Base-by-base conservation (phyloP, 35 echinoderm and acorn worm species). In the Holothuria glaberrima region DNA sequence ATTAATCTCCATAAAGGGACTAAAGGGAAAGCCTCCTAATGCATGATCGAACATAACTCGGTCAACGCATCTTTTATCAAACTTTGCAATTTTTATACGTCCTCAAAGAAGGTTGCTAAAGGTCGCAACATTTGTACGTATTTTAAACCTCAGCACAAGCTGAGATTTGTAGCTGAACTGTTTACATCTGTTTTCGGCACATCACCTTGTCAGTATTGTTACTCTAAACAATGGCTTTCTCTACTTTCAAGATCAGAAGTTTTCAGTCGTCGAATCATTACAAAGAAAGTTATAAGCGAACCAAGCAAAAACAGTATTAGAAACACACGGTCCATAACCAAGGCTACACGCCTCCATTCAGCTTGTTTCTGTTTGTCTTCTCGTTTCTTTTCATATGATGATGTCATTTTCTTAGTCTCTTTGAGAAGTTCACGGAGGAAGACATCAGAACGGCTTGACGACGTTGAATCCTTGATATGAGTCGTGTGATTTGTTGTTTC, bases 261-360 rank as follows among this genome's bases (percentile, higher is more conserved):
- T 70, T 69, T 69, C 64, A 87, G 67, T 26, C 33, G 65, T 29
- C 59, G 52, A 48, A 96, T 86, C 87, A 96, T 90, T 18, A 93
- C 80, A n/a, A 86, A 36, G 61, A 89, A 92, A 12, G 94, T 92
- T 68, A 68, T 83, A 21, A 86, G 45, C 52, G 94, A 90, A 18
- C 94, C 94, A 1, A 90, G 58, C 12, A 96, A 22, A 73, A 92
- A 96, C 21, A 96, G 28, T 21, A 93, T 62, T 71, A 96, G 60
- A 86, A 96, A 96, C 30, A 96, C 29, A 66, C 94, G 83, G 71
- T 96, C 94, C 70, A 96, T 77, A 7, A 96, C 94, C 38, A 96
- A 56, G 19, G 94, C 94, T 9, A 96, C 94, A 16, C 94, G 52
- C 41, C 92, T 85, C 94, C 94, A 96, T 74, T 96, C 94, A 24